These are phyloP conservation scores for Catostylus mosaicus DNA, from an alignment of 30 jellyfish, hydroid and myxozoan species.

Conservation along the genomic window DNA sequence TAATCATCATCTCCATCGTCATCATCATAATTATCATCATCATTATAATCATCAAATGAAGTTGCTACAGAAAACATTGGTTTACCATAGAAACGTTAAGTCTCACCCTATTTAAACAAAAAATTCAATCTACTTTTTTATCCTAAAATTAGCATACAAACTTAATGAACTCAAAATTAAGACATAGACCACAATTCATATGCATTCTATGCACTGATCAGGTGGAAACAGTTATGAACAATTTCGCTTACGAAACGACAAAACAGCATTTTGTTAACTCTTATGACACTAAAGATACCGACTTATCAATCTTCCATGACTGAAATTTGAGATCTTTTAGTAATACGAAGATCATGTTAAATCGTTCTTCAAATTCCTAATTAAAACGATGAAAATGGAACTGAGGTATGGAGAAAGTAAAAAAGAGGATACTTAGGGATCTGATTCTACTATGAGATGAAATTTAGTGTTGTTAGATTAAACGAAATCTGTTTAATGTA, in stretches of 20 bases:
- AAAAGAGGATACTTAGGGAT: too few relatives aligned
- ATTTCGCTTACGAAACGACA: neutral
- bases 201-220: neutral
- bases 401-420: neutral
- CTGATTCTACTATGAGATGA: neutral
- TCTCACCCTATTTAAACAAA: neutral
- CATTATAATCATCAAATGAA: neutral
- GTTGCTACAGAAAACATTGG: neutral
- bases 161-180: neutral
- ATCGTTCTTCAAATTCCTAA: neutral
- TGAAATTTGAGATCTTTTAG: neutral
- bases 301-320: neutral
- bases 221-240: neutral
- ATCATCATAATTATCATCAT: neutral
- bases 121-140: too few relatives aligned
- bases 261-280: neutral
- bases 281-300: neutral
- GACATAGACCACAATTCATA: neutral
- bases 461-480: neutral
- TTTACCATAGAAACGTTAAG: neutral
- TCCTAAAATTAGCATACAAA: neutral
- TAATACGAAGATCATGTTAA: neutral
- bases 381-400: neutral
- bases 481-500: neutral
- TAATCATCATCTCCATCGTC: neutral